These are phyloP conservation scores for Hedya salicella DNA, from an alignment of 2,888 invertebrate species.

Conservation along the genomic window DNA sequence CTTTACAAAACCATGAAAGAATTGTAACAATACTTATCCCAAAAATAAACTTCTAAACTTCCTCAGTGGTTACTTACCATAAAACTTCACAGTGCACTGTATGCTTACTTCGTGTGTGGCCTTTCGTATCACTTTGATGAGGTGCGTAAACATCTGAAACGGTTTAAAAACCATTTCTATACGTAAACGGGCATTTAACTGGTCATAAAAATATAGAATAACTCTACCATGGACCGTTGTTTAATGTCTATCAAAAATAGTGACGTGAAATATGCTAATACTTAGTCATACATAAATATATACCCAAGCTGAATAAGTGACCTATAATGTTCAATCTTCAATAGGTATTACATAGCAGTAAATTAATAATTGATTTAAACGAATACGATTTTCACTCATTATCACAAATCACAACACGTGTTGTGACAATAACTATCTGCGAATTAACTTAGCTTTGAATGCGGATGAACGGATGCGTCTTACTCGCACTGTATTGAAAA, in stretches of 20 bases:
- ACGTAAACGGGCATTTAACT: constrained; percentile 38
- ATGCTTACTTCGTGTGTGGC: constrained; percentile 37
- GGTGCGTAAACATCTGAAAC: constrained; percentile 35
- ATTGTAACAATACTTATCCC: constrained; percentile 22
- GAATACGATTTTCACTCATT: no score
- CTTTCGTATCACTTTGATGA: constrained; percentile 38
- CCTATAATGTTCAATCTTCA: no score
- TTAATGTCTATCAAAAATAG: not conserved
- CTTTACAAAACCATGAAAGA: constrained; percentile 3
- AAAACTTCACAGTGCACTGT: constrained; percentile 11
- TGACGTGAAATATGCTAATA: not conserved
- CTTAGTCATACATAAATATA: no score
- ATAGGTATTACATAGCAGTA: no score
- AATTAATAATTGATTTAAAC: no score
- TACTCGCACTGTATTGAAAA: no score
- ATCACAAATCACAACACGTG: no score
- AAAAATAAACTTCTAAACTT: constrained; percentile 30
- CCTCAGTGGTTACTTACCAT: constrained; percentile 28
- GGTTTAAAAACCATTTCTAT: constrained; percentile 37
- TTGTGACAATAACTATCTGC: no score
- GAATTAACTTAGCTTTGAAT: no score
- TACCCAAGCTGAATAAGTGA: no score
- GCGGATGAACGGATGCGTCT: no score
- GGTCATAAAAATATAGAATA: constrained; percentile 41
- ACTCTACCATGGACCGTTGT: not conserved